Evolutionary conservation across 2,113 vertebrate species (phyloP), one percentile per base, ranked within the genome.

Genomic region (Indicator maculatus): DNA sequence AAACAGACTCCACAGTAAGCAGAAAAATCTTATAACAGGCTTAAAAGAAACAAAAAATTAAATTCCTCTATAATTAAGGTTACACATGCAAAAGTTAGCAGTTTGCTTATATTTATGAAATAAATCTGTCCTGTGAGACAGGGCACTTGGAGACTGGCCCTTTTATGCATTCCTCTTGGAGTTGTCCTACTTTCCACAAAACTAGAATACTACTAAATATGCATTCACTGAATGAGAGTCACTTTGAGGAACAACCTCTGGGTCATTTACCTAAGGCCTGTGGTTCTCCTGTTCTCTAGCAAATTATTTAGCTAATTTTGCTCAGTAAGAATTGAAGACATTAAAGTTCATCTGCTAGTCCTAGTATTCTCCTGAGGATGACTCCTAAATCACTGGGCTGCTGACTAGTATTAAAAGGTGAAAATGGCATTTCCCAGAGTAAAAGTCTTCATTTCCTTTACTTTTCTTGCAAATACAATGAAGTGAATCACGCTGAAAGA

Each of bases 401-500:
- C 77, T 95, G 93, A 82, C 70, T 89, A 91, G 71, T 38, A 52
- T 88, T 93, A 75, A 69, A 86, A 89, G 86, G 26, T 2, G 2
- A 86, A 91, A 50, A 58, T 6, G 44, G 45, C 63, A 70, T 90
- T 94, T 95, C 89, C 2, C 1, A 83, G 85, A 83, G 59, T 78
- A 90, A 70, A 93, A 94, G 66, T 65, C 83, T 87, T 94, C 4
- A 95, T 94, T 96, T 96, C 90, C 94, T 96, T 93, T 89, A 44
- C 83, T 84, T 89, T 74, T 67, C 65, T 93, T 79, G 27, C 30
- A 86, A 82, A 84, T 69, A 65, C 18, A 82, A 84, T 59, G 58
- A 95, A 86, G 70, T 31, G 36, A 59, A 86, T 95, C 74, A 66
- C 28, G n/a, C 27, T 38, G 71, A 86, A 92, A 65, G 36, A 86